These are phyloP conservation scores for Cyclophora albipunctata DNA, from an alignment of 2,888 invertebrate genomes.

Conservation along the genomic window DNA sequence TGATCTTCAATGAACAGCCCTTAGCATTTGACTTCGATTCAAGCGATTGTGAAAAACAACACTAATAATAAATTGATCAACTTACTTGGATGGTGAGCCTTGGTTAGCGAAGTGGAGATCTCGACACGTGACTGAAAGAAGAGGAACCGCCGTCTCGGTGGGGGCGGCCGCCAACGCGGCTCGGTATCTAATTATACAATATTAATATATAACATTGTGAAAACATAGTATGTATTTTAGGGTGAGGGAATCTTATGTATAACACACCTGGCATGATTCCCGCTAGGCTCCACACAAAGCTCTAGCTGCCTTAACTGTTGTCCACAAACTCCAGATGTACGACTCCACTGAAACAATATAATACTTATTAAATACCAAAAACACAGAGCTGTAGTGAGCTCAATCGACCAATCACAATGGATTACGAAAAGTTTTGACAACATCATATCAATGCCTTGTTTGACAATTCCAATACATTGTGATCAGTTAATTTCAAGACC, in stretches of 20 bases:
- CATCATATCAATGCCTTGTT: too few species aligned
- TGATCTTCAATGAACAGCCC: too few species aligned
- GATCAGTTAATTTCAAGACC: too few species aligned
- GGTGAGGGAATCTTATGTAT: not conserved
- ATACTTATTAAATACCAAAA: conserved; percentile 1
- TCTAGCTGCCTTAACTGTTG: conserved; percentile 66
- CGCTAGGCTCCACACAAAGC: conserved; percentile 65
- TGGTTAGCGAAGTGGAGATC: conserved; percentile 69
- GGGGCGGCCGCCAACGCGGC: conserved; percentile 66
- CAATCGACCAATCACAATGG: too few species aligned
- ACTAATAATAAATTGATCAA: not conserved
- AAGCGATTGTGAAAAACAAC: too few species aligned
- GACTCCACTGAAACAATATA: conserved; percentile 51
- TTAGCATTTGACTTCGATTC: too few species aligned
- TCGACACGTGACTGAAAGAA: conserved; percentile 65
- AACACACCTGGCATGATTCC: conserved; percentile 61
- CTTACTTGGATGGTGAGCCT: conserved; percentile 59
- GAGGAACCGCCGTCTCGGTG: conserved; percentile 62
- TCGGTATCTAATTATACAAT: conserved; percentile 40
- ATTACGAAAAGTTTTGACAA: too few species aligned
- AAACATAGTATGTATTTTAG: too few species aligned
- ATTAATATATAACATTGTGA: not conserved
- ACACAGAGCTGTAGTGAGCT: too few species aligned
- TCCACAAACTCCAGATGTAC: conserved; percentile 62
- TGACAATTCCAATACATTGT: too few species aligned